Conservation (phyloP, 1,140 invertebrate genomes). For the Rhizoglyphus robini region DNA sequence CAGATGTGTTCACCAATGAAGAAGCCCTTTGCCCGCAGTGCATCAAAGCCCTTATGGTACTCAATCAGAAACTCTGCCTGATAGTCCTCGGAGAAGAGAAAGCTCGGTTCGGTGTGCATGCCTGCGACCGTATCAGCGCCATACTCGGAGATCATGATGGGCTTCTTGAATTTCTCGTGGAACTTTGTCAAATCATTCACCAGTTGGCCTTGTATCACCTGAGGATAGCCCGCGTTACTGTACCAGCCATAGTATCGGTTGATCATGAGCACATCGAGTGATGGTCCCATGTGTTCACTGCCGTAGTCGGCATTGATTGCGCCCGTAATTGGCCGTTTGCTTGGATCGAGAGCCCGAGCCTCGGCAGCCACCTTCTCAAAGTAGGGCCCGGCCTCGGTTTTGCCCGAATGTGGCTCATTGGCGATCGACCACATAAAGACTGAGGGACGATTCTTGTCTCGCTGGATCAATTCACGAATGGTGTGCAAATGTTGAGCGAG, state of each 20-base stretch:
- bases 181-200: slow-evolving; percentile 63
- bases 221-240: slow-evolving; percentile 57
- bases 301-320: slow-evolving; percentile 43
- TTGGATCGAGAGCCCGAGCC: slow-evolving; percentile 35
- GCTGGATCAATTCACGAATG: slow-evolving; percentile 56
- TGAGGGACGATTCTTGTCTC: slow-evolving; percentile 85
- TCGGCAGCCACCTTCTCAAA: slow-evolving; percentile 40
- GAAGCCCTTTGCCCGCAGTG: slow-evolving; percentile 54
- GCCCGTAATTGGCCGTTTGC: slow-evolving; percentile 58
- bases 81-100: slow-evolving; percentile 87
- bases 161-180: slow-evolving; percentile 57
- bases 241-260: no score
- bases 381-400: slow-evolving; percentile 54
- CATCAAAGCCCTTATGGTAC: slow-evolving; percentile 81
- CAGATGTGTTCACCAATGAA: slow-evolving; percentile 94
- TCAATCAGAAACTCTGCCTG: slow-evolving; percentile 65
- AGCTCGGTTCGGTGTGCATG: slow-evolving; percentile 65
- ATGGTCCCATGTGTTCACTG: slow-evolving; percentile 39
- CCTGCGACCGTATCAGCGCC: slow-evolving; percentile 88
- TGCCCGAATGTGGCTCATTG: slow-evolving; percentile 77
- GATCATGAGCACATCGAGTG: slow-evolving; percentile 78
- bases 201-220: slow-evolving; percentile 56
- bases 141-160: slow-evolving; percentile 85
- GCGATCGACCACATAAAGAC: slow-evolving; percentile 93
- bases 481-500: slow-evolving; percentile 66